Conservation (phyloP, 2,113 vertebrate genomes). For the Corvus hawaiiensis region DNA sequence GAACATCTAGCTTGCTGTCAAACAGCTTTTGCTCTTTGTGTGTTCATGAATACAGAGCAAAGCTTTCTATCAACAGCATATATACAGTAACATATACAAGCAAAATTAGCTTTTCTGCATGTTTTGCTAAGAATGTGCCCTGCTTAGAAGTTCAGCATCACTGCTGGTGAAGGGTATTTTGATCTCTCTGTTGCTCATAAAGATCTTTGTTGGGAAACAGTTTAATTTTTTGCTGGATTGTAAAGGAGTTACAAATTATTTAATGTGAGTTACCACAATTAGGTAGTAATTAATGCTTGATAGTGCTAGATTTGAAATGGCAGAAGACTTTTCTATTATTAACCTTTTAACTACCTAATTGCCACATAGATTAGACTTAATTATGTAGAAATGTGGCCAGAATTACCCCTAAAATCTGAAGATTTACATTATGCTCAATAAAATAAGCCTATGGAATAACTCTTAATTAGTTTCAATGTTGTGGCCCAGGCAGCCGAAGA, state of each 20-base stretch:
- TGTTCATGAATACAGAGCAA: neutral
- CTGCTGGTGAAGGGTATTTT: neutral
- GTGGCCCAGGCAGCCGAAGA: slow-evolving; percentile 72
- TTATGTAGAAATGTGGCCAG: neutral
- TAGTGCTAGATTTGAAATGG: neutral
- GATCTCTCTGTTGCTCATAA: neutral
- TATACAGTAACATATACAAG: neutral
- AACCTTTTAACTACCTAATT: neutral
- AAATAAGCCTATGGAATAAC: neutral
- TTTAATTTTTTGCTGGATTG: neutral
- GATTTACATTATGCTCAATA: neutral
- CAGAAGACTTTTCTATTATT: neutral
- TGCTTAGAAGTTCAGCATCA: neutral
- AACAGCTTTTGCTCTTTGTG: neutral
- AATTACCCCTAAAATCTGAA: neutral
- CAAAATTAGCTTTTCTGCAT: neutral
- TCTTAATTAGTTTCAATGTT: neutral
- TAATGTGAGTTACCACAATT: neutral
- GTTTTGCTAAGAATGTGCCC: neutral
- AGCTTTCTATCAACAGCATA: neutral
- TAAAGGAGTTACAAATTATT: neutral
- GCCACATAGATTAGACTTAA: neutral
- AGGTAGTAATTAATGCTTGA: neutral
- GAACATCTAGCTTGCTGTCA: neutral
- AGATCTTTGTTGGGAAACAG: neutral